Percentiles rank a stretch among this genome's conserved stretches.
phyloP scores from a whole-genome alignment of 2,113 vertebrate genomes.

The mouse (Mus musculus) region DNA sequence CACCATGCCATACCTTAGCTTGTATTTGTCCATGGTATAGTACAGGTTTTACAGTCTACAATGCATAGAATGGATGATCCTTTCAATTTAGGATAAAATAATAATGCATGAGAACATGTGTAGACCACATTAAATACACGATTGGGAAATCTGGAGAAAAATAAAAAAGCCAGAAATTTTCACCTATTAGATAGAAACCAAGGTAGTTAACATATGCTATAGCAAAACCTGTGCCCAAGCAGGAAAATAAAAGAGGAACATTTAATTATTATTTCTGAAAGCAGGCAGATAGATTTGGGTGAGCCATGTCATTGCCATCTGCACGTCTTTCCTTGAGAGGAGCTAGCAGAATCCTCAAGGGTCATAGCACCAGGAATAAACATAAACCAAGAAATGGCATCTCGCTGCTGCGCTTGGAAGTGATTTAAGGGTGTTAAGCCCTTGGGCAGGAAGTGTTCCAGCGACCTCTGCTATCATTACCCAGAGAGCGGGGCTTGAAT shows the following conservation, averaged over 20 bases:
- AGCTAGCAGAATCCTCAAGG: constrained; percentile 15
- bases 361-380: neutral
- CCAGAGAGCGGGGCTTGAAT: neutral
- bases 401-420: neutral
- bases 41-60: neutral
- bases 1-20: neutral
- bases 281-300: constrained; percentile 29
- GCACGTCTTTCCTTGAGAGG: constrained; percentile 37
- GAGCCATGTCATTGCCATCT: constrained; percentile 27
- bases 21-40: neutral
- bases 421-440: constrained; percentile 51
- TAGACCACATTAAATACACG: neutral
- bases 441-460: constrained; percentile 17
- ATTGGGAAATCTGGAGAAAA: neutral
- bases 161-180: neutral
- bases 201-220: neutral
- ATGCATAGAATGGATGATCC: neutral
- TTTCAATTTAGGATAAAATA: constrained; percentile 31
- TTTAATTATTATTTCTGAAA: constrained; percentile 56
- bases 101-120: neutral
- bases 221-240: neutral
- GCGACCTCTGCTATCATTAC: constrained; percentile 26
- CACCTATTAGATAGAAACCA: neutral
- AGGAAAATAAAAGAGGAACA: constrained; percentile 18
- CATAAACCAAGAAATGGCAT: constrained; percentile 26